Conservation (phyloP, 2,113 vertebrate genomes). For the Microtus richardsoni region DNA sequence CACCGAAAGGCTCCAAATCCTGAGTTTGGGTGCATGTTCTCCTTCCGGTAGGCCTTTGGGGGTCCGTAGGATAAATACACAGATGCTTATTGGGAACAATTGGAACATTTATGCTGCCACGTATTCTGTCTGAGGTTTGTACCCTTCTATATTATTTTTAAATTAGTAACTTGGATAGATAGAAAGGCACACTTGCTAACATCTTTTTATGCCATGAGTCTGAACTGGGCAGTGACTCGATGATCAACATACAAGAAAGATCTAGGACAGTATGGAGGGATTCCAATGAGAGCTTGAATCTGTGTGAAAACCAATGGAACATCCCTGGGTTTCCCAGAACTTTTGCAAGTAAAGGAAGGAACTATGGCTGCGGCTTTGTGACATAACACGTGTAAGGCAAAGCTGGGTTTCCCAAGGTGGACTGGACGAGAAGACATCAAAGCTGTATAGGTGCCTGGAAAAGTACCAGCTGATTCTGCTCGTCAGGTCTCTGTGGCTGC, state of each 20-base stretch:
- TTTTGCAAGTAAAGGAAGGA: neutral
- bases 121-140: neutral
- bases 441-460: neutral
- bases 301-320: neutral
- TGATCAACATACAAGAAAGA: neutral
- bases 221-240: neutral
- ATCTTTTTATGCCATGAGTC: neutral
- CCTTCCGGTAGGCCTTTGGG: neutral
- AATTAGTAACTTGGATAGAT: neutral
- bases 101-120: neutral
- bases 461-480: neutral
- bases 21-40: neutral
- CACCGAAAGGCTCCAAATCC: neutral
- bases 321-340: neutral
- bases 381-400: neutral
- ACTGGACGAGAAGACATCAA: neutral
- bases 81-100: neutral
- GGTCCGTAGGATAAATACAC: neutral
- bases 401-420: neutral
- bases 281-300: neutral
- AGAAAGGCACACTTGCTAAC: neutral
- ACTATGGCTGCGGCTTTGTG: neutral
- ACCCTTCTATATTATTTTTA: neutral
- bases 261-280: neutral
- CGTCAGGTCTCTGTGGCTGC: neutral